phyloP scores from a whole-genome alignment of 1,140 invertebrate genomes.

The Coelopa frigida region DNA sequence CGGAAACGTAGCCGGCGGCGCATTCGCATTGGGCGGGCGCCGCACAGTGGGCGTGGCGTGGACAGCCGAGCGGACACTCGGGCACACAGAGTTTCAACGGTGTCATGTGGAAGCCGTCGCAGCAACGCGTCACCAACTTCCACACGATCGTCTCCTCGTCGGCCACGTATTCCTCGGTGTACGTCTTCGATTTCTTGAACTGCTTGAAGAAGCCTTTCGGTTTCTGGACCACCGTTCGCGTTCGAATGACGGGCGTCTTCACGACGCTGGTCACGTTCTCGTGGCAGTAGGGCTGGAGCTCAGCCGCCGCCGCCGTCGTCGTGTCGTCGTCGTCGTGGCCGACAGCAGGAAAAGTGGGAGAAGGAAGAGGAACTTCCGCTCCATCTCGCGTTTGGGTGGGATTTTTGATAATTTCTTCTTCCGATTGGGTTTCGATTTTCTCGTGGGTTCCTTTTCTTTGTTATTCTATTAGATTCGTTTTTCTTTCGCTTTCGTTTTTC shows the following conservation, averaged over 20 bases:
- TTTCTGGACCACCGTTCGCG: not conserved
- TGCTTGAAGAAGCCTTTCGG: not conserved
- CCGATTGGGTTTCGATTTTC: no score
- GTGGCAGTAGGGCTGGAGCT: conserved; percentile 5
- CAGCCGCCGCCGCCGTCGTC: no score
- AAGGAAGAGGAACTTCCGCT: no score
- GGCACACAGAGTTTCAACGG: conserved; percentile 3
- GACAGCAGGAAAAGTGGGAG: not conserved
- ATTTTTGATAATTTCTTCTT: no score
- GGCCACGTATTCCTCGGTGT: not conserved
- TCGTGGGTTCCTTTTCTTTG: no score
- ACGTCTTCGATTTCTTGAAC: not conserved
- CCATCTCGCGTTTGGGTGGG: no score
- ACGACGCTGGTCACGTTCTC: not conserved
- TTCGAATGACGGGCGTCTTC: not conserved
- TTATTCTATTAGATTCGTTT: no score
- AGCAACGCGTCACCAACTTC: not conserved
- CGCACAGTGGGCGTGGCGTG: not conserved
- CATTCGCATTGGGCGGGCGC: not conserved
- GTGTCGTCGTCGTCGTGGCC: no score
- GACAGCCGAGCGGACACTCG: no score
- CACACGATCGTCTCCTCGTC: not conserved
- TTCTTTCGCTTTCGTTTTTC: no score
- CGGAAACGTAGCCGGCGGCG: not conserved
- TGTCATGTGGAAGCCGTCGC: conserved; percentile 2